These are phyloP conservation scores for Microctonus hyperodae DNA, from an alignment of 2,888 invertebrate species.

Conservation along the genomic window DNA sequence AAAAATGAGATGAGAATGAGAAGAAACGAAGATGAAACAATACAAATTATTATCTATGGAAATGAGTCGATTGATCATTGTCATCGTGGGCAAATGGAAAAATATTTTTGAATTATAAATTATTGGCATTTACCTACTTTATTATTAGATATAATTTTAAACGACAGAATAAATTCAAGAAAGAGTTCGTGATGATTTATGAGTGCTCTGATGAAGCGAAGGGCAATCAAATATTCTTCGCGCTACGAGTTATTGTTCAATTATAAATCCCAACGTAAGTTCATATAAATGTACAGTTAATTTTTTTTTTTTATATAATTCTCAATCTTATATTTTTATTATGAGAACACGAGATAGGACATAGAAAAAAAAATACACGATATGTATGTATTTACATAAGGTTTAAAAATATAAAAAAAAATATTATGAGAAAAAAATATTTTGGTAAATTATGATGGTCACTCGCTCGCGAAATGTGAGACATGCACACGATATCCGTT, in stretches of 20 bases:
- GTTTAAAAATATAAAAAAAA: conserved; percentile 36
- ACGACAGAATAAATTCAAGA: background rate
- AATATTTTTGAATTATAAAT: background rate
- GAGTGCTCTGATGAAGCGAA: conserved; percentile 22
- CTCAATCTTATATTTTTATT: background rate
- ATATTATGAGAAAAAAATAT: conserved; percentile 39
- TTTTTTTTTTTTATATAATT: background rate
- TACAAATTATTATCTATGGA: background rate
- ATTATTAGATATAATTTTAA: background rate
- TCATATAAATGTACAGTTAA: background rate
- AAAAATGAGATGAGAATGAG: background rate
- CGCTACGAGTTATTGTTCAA: conserved; percentile 43
- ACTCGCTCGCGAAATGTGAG: conserved; percentile 60
- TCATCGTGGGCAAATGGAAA: background rate
- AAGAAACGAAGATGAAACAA: too few species aligned
- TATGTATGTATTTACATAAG: conserved; percentile 33
- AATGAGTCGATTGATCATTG: background rate
- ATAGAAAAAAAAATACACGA: background rate
- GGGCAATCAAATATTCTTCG: conserved; percentile 10
- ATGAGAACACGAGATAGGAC: background rate
- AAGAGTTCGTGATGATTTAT: conserved; percentile 14
- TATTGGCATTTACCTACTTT: background rate
- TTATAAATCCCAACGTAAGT: conserved; percentile 40
- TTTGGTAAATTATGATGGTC: conserved; percentile 60
- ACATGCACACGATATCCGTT: conserved; percentile 51